Percentiles rank a stretch among this genome's conserved stretches.
Conservation (phyloP, 1,140 invertebrate species). For the Pteromalus puparum region DNA sequence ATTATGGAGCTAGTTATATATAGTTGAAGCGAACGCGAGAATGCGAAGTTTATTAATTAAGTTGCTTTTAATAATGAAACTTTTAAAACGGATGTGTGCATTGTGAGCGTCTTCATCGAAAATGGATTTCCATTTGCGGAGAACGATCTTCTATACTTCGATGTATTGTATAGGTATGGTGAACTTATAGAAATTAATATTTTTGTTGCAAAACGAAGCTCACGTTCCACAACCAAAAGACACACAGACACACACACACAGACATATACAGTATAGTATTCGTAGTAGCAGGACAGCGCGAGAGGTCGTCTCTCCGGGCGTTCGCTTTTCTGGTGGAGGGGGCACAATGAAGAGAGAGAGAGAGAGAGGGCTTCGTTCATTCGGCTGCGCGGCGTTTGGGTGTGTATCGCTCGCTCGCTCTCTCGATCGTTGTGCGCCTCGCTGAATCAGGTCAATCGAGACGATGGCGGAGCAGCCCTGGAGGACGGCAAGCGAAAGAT, state of each 20-base stretch:
- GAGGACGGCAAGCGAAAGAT: neutral
- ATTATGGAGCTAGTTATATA: too few species aligned
- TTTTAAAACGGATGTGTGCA: too few species aligned
- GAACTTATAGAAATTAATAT: too few species aligned
- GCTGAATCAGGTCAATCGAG: constrained; percentile 44
- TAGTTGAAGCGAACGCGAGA: too few species aligned
- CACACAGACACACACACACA: neutral
- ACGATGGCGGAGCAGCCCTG: neutral
- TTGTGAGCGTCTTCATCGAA: too few species aligned
- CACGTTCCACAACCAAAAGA: neutral
- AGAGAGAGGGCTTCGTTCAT: neutral
- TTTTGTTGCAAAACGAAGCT: too few species aligned
- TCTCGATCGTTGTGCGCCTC: constrained; percentile 5
- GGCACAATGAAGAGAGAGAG: neutral
- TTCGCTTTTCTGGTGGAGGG: neutral
- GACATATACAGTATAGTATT: too few species aligned
- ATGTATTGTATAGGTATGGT: too few species aligned
- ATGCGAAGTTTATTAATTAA: too few species aligned
- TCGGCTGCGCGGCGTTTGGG: constrained; percentile 14
- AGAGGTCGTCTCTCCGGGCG: neutral
- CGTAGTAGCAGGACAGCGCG: neutral
- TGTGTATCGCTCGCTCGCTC: constrained; percentile 13
- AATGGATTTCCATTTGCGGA: too few species aligned
- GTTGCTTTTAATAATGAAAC: too few species aligned
- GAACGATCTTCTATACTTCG: too few species aligned